Percentiles rank a stretch among this genome's conserved stretches.
phyloP scores from a whole-genome alignment of 1,140 invertebrate species.

The Acyrthosiphon pisum region DNA sequence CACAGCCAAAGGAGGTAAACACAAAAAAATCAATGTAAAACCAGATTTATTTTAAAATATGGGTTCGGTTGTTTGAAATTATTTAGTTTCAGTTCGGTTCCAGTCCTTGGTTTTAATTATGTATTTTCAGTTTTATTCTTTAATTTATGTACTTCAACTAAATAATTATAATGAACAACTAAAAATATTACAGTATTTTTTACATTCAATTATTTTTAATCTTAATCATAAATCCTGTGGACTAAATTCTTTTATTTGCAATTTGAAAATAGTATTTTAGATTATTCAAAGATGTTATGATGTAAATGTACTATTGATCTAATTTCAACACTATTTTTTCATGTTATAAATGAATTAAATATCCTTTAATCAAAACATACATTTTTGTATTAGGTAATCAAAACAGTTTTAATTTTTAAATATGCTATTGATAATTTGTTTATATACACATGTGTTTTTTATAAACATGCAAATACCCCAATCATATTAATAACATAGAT shows the following conservation, averaged over 20 bases:
- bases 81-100: too few relatives aligned
- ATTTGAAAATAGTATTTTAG: background rate
- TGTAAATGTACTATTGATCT: background rate
- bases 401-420: background rate
- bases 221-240: background rate
- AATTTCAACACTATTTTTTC: background rate
- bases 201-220: background rate
- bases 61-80: too few relatives aligned
- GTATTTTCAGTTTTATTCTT: background rate
- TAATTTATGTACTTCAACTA: background rate
- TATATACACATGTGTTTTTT: background rate
- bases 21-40: too few relatives aligned
- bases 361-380: background rate
- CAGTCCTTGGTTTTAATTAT: too few relatives aligned
- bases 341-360: background rate
- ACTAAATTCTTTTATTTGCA: background rate
- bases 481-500: background rate
- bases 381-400: background rate
- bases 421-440: background rate
- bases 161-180: background rate
- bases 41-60: too few relatives aligned
- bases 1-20: too few relatives aligned
- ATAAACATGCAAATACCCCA: background rate
- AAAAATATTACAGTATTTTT: background rate
- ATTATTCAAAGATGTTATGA: background rate